Evolutionary conservation across 1,140 invertebrate genomes (phyloP), one percentile per base, ranked within the genome.

Genomic region (Drosophila melanogaster): DNA sequence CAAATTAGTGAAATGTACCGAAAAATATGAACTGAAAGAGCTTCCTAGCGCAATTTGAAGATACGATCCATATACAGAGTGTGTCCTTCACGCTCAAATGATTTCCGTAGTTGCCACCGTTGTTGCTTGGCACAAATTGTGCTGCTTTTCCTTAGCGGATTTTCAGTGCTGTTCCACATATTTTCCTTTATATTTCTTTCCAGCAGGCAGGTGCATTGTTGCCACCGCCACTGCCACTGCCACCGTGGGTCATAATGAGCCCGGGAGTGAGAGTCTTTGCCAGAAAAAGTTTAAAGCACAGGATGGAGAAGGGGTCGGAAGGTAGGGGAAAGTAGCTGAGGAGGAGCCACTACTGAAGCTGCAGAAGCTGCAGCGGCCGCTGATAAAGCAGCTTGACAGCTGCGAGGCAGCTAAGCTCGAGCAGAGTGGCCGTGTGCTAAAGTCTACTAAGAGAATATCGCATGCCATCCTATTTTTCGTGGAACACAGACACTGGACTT

Each of bases 391-490:
- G 47, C 66, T 69, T 69, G 66, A 54, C 65, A 54, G 66, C 62
- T n/a, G n/a, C 26, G 66, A 46, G 65, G 65, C 41, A 47, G 64
- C 51, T 70, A 70, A 70, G 67, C 65, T 33, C 24, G 26, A 22
- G 49, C 35, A 54, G 30, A 74, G 69, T 59, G 69, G 66, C 41
- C 55, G 46, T 50, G 58, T 55, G 55, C 50, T 43, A 60, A 54
- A 71, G 66, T 37, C 44, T 51, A 81, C 53, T 55, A 65, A 66
- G 73, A 66, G 67, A 74, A 78, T 79, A 84, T 74, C 79, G 79
- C 79, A 83, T 79, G 79, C 74, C 46, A 78, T 58, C 58, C 58
- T 59, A 72, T 77, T 77, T 70, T 62, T 66, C 44, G 64, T 55
- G 49, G 4, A 33, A 15, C 26, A 19, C 41, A 67, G 10, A 51